Evolutionary conservation across 1,140 invertebrate species (phyloP), one percentile per base, ranked within the genome.

Genomic region (Zophobas morio): DNA sequence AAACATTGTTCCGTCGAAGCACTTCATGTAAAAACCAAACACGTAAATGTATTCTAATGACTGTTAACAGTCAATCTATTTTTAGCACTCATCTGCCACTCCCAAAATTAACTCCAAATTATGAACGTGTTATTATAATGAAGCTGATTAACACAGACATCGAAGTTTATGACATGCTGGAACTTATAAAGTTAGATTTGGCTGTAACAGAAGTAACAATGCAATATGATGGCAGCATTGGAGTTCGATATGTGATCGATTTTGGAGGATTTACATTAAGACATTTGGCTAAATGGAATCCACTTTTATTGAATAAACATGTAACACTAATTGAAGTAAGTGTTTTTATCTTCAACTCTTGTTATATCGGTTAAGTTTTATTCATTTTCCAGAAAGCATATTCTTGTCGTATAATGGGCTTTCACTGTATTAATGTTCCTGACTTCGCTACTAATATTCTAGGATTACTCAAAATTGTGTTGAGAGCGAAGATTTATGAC

Each of bases 381-480:
- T 20, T 20, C 20, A 20, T 20, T 42, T 75, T 66, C 46, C 54
- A 76, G 74, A 49, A 51, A 32, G 6, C 35, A 2, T 76, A 49
- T 46, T 47, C 54, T 34, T 57, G 57, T 33, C 37, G 74, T 3
- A 47, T 54, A 1, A 1, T 42, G 8, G 5, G 57, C 1, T 5
- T 76, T 34, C 36, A 76, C 8, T 35, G 66, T 8, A 70, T 76
- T 8, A 76, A 70, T 33, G 2, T 36, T 6, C 32, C 74, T 34
- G 8, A 32, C 1, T 70, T 35, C 6, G 40, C 34, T 1, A 49
- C 8, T 20, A n/a, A 36, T 33, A n/a, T 76, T 1, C 4, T 70
- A 8, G 32, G 2, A 20, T 1, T 46, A 70, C 33, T 76, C 0
- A 70, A 54, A 51, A 36, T 70, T 34, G 42, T 76, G 1, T 1